These are phyloP conservation scores for Caenorhabditis afra DNA, from an alignment of 2,888 invertebrate genomes.

Conservation along the genomic window DNA sequence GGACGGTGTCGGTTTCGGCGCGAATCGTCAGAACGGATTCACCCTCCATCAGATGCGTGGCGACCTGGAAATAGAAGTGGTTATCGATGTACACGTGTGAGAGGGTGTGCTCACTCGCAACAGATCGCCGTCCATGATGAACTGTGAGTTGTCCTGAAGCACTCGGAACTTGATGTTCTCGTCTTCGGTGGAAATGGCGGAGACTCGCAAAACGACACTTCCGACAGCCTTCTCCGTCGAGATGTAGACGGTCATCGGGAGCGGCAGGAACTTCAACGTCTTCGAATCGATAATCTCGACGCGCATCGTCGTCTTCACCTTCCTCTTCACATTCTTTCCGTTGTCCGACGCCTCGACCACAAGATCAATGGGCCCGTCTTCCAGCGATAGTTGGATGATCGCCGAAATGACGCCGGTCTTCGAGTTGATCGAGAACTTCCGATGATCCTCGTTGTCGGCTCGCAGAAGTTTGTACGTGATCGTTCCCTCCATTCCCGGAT, in stretches of 20 bases:
- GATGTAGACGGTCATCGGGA: constrained; percentile 77
- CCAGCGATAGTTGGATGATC: constrained; percentile 49
- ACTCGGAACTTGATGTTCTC: constrained; percentile 62
- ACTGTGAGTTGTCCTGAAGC: constrained; percentile 61
- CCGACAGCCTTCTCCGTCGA: constrained; percentile 76
- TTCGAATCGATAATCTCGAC: constrained; percentile 62
- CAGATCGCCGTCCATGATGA: constrained; percentile 67
- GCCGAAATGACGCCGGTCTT: constrained; percentile 72
- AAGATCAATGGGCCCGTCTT: constrained; percentile 72
- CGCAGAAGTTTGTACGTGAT: constrained; percentile 52
- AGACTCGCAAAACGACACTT: constrained; percentile 69
- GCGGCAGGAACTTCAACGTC: constrained; percentile 72
- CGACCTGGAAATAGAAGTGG: constrained; percentile 58
- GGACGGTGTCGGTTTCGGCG: constrained; percentile 60
- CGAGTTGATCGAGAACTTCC: constrained; percentile 58
- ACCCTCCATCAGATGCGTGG: constrained; percentile 61
- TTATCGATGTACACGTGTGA: no score
- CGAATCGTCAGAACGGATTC: constrained; percentile 61
- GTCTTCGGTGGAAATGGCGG: constrained; percentile 51
- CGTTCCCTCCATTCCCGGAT: constrained; percentile 73
- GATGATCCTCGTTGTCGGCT: constrained; percentile 54
- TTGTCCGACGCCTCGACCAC: constrained; percentile 73
- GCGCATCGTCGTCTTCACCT: constrained; percentile 25
- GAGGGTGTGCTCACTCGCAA: constrained; percentile 62
- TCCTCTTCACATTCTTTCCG: constrained; percentile 47